Evolutionary conservation across 2,888 invertebrate species (phyloP), one percentile per base, ranked within the genome.

Genomic region (Epistrophella euchroma): DNA sequence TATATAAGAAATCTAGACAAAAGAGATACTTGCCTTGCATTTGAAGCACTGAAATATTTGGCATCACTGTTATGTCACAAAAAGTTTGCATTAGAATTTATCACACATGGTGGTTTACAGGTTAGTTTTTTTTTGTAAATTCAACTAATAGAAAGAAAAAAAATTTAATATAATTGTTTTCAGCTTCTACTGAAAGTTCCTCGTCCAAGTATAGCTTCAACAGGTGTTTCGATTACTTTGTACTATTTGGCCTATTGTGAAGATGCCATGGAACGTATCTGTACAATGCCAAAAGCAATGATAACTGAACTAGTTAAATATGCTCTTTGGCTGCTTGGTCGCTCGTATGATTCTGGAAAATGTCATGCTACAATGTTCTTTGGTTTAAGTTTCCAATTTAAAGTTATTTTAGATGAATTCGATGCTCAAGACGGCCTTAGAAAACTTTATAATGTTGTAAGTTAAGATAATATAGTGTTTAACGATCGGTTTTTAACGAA

Each of bases 281-380:
- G 98, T 90, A 93, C 97, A 25, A 94, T 98, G 91, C 96, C 98
- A 0, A 95, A 96, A 90, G 94, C 94, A 88, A 94, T 96, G 0
- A 94, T 98, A 45, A 94, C 95, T 0, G 96, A 96, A 89, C 93
- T 98, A 35, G 97, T 98, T 55, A 95, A 94, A 94, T 99, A 99
- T 92, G 97, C 97, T 0, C 93, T 99, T 4, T 99, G 99, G 98
- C 94, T 99, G 55, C 92, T 99, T 66, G 99, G 99, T 90, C 98
- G 98, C 89, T 98, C 98, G 0, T 98, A 98, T 92, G 98, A 98
- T 93, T 99, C 98, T 0, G 98, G 98, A n/a, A 95, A 98, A 82
- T 98, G 98, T 90, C 98, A 99, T 93, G 98, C 98, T 2, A 97
- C 98, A 32, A 98, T 99, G 98, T 99, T 99, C 93, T 98, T 99